A percentile compares a stretch with the other conserved stretches of the same genome.
Conservation (phyloP, 2,888 invertebrate species). For the Pemphredon lugubris region DNA sequence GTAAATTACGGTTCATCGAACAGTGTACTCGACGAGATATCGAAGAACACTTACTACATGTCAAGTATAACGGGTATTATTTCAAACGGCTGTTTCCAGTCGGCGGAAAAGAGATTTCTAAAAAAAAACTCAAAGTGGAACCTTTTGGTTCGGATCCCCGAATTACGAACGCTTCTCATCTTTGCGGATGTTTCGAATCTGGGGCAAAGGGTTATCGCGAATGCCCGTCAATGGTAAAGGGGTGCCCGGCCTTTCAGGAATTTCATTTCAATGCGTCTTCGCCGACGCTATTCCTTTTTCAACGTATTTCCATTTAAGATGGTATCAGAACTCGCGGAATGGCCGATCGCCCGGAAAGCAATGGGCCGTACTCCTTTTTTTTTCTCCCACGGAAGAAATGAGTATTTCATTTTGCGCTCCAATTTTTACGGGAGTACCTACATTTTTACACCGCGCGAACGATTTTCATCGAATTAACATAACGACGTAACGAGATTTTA, state of each 20-base stretch:
- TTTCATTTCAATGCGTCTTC: conserved; percentile 62
- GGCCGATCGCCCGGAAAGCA: conserved; percentile 42
- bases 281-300: conserved; percentile 54
- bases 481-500: no score
- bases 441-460: no score
- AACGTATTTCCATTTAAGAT: conserved; percentile 52
- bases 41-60: no score
- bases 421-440: neutral
- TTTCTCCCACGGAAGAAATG: conserved; percentile 20
- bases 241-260: conserved; percentile 54
- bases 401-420: conserved; percentile 48
- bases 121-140: conserved; percentile 14
- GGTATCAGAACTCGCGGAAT: conserved; percentile 49
- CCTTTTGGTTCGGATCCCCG: conserved; percentile 5
- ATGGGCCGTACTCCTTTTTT: conserved; percentile 40
- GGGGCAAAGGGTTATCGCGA: conserved; percentile 50
- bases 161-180: conserved; percentile 31
- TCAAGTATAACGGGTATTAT: no score
- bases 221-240: conserved; percentile 21
- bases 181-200: conserved; percentile 37
- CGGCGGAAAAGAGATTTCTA: no score
- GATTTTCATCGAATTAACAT: no score
- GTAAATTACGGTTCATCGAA: no score
- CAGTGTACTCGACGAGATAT: no score
- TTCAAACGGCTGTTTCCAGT: no score